Base-by-base conservation (phyloP, 2,113 vertebrate species). In the Upupa epops region DNA sequence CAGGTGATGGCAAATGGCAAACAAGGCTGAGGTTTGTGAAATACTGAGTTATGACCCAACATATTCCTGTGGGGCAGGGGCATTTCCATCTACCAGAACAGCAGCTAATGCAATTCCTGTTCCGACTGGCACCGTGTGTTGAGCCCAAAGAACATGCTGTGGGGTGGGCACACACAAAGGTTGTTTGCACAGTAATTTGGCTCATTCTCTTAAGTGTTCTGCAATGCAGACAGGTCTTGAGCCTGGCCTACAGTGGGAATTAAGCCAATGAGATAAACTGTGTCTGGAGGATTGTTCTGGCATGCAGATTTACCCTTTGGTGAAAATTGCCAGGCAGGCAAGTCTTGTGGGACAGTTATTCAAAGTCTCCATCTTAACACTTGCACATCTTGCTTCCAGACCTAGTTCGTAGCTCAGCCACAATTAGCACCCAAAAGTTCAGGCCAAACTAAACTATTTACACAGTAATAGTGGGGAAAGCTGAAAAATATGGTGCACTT, bases 401-500 rank as follows among this genome's bases (percentile, higher is more conserved):
- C n/a, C 83, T 83, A 16, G 37, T 63, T 83, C 72, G 85, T 63
- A 48, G 18, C 40, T 76, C 55, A 83, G 45, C 48, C 70, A 81
- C 74, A 91, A 64, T 60, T 36, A 58, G 69, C 86, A 91, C n/a
- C 51, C 76, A 74, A 20, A 88, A 60, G 14, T 86, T 64, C 2
- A 1, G 32, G 65, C 76, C 61, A 88, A 71, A 77, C 6, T 4
- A 52, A 75, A 17, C 45, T 69, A 48, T 68, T 70, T 83, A 34
- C 2, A 1, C 88, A 83, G 24, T 37, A 32, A 25, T 79, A 83
- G 34, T 22, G 51, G 74, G n/a, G 18, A 88, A 83, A 78, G 37
- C 16, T 83, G 52, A 63, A 88, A 75, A 54, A 29, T 18, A 11
- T 0, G 2, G 5, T 4, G 5, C 2, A 0, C 2, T 1, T n/a